Evolutionary conservation across 2,888 invertebrate species (phyloP).

Genomic region (Arctia plantaginis): DNA sequence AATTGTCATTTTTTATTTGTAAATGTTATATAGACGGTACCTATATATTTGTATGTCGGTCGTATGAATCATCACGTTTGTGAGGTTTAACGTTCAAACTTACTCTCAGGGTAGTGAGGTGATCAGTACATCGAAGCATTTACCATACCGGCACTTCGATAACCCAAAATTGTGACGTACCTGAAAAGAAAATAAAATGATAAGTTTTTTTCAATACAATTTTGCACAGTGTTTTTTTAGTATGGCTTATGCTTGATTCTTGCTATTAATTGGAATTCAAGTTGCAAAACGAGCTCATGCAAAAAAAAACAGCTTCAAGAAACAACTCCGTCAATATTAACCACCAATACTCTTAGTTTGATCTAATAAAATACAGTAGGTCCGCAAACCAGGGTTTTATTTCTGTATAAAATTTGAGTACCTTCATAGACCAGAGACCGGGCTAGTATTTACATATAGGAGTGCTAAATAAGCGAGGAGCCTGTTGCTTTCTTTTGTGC

Average conservation of each 20-base stretch:
- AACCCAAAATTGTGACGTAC: conserved; percentile 37
- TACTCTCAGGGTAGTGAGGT: not conserved
- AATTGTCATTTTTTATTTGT: not conserved
- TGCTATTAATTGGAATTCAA: too few species aligned
- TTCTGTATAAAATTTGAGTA: not conserved
- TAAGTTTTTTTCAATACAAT: not conserved
- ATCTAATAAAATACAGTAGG: not conserved
- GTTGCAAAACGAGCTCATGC: not conserved
- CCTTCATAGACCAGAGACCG: not conserved
- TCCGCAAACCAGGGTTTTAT: not conserved
- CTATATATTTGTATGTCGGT: not conserved
- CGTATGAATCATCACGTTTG: not conserved
- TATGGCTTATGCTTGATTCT: not conserved
- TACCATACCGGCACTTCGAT: conserved; percentile 21
- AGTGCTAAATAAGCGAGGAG: not conserved
- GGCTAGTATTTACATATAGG: not conserved
- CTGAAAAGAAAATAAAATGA: conserved; percentile 34
- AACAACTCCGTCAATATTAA: not conserved
- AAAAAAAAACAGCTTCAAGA: not conserved
- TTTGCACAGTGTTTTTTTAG: not conserved
- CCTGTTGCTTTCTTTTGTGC: not conserved
- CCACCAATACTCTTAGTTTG: not conserved
- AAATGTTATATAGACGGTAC: not conserved
- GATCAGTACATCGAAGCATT: conserved; percentile 9
- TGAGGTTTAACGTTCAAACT: not conserved